Conservation (phyloP, 2,888 invertebrate species). For the Drosophila leonis region DNA sequence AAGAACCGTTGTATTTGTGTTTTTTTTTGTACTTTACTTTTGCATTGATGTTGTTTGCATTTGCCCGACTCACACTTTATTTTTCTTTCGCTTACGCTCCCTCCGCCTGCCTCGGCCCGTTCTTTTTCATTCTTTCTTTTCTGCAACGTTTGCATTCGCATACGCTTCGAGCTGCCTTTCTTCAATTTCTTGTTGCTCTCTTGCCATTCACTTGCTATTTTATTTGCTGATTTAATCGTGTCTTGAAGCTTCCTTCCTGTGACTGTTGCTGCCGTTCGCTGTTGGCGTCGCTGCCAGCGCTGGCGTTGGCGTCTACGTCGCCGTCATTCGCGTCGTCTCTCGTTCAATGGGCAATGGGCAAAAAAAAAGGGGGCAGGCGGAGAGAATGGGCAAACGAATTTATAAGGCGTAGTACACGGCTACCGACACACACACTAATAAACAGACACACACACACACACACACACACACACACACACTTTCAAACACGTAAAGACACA, state of each 20-base stretch:
- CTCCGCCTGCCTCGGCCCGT: not conserved
- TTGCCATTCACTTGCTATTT: conserved; percentile 71
- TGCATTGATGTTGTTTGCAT: conserved; percentile 47
- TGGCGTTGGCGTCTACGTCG: not conserved
- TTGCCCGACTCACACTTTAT: conserved; percentile 45
- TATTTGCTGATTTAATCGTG: conserved; percentile 80
- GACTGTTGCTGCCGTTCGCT: conserved; percentile 59
- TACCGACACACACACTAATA: conserved; percentile 24
- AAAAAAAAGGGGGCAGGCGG: conserved; percentile 21
- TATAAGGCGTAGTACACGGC: conserved; percentile 68
- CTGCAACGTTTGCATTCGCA: conserved; percentile 70
- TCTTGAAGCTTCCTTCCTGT: conserved; percentile 81
- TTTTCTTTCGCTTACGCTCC: conserved; percentile 1
- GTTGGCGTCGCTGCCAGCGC: conserved; percentile 10
- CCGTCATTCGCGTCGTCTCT: conserved; percentile 7
- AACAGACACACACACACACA: conserved; percentile 9
- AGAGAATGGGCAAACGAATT: conserved; percentile 48
- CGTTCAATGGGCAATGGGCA: conserved; percentile 2
- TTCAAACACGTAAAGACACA: conserved; percentile 41
- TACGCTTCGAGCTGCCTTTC: conserved; percentile 59
- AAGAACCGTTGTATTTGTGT: not conserved
- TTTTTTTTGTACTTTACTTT: conserved; percentile 25
- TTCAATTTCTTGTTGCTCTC: conserved; percentile 75
- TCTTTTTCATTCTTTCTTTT: conserved; percentile 39
- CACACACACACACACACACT: conserved; percentile 29